A percentile compares a stretch with the other conserved stretches of the same genome.
These are phyloP conservation scores for Lucifuga dentata DNA, from an alignment of 2,113 vertebrate genomes.

Conservation along the genomic window DNA sequence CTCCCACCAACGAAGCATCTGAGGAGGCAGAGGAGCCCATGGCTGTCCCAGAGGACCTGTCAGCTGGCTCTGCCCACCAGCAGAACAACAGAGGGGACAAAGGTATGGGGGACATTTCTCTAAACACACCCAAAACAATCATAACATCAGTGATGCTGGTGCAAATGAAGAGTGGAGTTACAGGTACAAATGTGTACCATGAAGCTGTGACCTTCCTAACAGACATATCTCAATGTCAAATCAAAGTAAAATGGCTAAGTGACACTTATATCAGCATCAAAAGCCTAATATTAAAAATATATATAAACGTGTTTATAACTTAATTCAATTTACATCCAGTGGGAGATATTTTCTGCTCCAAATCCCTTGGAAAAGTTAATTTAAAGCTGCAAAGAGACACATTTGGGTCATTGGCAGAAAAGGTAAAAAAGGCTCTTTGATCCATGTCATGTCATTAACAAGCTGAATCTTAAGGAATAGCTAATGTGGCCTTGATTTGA, in stretches of 20 bases:
- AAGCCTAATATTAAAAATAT: constrained; percentile 35
- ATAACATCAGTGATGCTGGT: constrained; percentile 22
- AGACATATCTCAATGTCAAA: constrained; percentile 23
- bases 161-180: constrained; percentile 17
- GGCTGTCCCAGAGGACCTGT: constrained; percentile 98
- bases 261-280: constrained; percentile 50
- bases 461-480: constrained; percentile 79
- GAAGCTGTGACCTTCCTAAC: constrained; percentile 30
- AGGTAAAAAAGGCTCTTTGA: constrained; percentile 66
- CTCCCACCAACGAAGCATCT: constrained; percentile 86
- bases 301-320: constrained; percentile 31
- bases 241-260: constrained; percentile 34
- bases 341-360: constrained; percentile 58
- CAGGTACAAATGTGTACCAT: constrained; percentile 5
- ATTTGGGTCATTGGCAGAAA: constrained; percentile 81
- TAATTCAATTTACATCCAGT: constrained; percentile 45
- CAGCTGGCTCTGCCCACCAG: constrained; percentile 89
- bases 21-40: constrained; percentile 96
- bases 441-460: constrained; percentile 75
- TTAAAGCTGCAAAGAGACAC: constrained; percentile 62
- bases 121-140: constrained; percentile 23
- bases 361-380: constrained; percentile 61
- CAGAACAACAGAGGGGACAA: constrained; percentile 88
- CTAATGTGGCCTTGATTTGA: constrained; percentile 82
- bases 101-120: constrained; percentile 80